These are phyloP conservation scores for Cynopterus brachyotis DNA, from an alignment of 2,113 vertebrate genomes.

Conservation along the genomic window DNA sequence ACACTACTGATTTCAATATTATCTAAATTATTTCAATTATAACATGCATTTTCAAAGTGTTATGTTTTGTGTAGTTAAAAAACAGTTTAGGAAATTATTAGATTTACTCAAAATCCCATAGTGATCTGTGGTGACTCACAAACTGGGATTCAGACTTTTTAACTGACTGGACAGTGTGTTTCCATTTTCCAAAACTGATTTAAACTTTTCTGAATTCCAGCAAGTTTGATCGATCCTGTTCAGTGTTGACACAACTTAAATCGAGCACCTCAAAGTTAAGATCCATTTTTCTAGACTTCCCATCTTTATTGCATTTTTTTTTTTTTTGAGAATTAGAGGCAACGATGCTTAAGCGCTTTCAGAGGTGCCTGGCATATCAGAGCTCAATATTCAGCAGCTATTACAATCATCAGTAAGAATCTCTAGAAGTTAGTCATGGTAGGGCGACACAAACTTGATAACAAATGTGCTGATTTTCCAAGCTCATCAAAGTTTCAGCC, in stretches of 20 bases:
- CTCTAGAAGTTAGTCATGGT: rapidly evolving
- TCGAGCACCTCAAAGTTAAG: not conserved
- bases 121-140: rapidly evolving
- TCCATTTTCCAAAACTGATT: not conserved
- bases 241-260: not conserved
- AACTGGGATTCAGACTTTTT: not conserved
- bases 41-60: not conserved
- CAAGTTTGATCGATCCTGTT: not conserved
- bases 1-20: not conserved
- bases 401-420: not conserved
- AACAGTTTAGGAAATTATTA: not conserved
- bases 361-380: not conserved
- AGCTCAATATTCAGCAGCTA: not conserved
- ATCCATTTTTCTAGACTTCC: not conserved
- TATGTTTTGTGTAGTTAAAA: not conserved
- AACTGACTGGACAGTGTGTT: not conserved
- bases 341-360: not conserved
- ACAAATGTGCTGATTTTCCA: not conserved
- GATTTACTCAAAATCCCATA: not conserved
- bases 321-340: not conserved
- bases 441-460: rapidly evolving
- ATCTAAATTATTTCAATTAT: not conserved
- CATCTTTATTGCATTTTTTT: not conserved
- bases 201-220: not conserved
- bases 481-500: not conserved